phyloP scores from a whole-genome alignment of 2,113 vertebrate genomes.

The Tiliqua scincoides region DNA sequence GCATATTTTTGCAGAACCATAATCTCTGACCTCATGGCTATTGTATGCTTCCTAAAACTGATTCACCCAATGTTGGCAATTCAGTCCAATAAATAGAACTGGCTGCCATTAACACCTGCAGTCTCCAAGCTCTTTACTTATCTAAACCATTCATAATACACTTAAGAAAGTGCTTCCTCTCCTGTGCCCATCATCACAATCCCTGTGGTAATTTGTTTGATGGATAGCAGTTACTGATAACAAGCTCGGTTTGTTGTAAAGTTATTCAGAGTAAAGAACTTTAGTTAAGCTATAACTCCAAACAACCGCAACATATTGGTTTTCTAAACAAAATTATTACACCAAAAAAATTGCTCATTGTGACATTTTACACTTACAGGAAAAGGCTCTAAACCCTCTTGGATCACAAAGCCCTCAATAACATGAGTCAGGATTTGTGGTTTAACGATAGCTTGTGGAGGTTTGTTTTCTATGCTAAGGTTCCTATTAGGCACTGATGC shows the following conservation, averaged over 20 bases:
- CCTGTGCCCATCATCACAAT: neutral
- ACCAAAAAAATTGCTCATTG: neutral
- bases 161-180: fast-evolving
- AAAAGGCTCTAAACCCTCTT: slow-evolving; percentile 94
- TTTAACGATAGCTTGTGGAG: slow-evolving; percentile 87
- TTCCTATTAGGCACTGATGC: slow-evolving; percentile 78
- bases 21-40: neutral
- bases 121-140: neutral
- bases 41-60: neutral
- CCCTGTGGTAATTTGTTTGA: neutral
- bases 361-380: slow-evolving; percentile 81
- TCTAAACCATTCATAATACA: neutral
- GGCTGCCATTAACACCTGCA: neutral
- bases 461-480: slow-evolving; percentile 81
- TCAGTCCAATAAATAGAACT: no score
- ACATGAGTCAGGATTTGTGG: slow-evolving; percentile 94
- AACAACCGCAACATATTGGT: neutral
- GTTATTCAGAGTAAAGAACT: neutral
- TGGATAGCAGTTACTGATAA: neutral
- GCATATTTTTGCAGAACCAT: neutral
- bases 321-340: slow-evolving; percentile 6
- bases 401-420: slow-evolving; percentile 97
- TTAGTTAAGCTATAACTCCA: slow-evolving; percentile 14
- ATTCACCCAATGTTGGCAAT: no score
- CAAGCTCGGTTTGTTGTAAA: neutral